Base-by-base conservation (phyloP, 2,888 invertebrate species). In the Andrena trimmerana region DNA sequence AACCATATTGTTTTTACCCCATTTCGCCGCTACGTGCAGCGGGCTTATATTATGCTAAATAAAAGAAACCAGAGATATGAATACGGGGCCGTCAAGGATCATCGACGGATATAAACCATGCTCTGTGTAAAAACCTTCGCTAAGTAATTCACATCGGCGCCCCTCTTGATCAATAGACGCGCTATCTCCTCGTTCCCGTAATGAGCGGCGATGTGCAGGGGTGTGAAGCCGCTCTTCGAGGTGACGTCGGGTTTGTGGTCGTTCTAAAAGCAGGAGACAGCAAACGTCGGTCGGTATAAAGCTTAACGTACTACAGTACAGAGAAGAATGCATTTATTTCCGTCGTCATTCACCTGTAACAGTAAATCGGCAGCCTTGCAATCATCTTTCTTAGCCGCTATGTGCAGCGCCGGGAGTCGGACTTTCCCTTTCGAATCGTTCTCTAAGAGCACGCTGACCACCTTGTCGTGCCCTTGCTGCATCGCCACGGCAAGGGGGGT, bases 301-400 rank as follows among this genome's bases (percentile, higher is more conserved):
- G 3, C n/a, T 6, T 10, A 36, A 31, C 1, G 20, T 8, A 62
- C 27, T 27, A 13, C 5, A 8, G 4, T 42, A 5, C 0, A 42
- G 13, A 42, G 42, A 42, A 16, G 16, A 42, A 42, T 42, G 13
- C 3, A 13, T 4, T 36, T 29, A 24, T 0, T 20, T 27, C 5
- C 1, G 8, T 20, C 1, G 0, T 10, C 36, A 3, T 48, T 76
- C 92, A 97, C 97, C 95, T 98, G 97, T 86, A 99, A 95, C 57
- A 99, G 95, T 73, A 99, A 95, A 16, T 97, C 97, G 2, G 99
- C 99, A 4, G 99, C 99, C 94, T 98, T 99, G 78, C 98, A 98
- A 93, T 99, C 99, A 94, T 99, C 99, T 93, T 99, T 99, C 95
- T 99, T 99, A 65, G 99, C 99, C 24, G 99, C 99, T 88, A 99